Evolutionary conservation across 2,888 invertebrate species (phyloP), one percentile per base, ranked within the genome.

Genomic region (Epinotia ramella): DNA sequence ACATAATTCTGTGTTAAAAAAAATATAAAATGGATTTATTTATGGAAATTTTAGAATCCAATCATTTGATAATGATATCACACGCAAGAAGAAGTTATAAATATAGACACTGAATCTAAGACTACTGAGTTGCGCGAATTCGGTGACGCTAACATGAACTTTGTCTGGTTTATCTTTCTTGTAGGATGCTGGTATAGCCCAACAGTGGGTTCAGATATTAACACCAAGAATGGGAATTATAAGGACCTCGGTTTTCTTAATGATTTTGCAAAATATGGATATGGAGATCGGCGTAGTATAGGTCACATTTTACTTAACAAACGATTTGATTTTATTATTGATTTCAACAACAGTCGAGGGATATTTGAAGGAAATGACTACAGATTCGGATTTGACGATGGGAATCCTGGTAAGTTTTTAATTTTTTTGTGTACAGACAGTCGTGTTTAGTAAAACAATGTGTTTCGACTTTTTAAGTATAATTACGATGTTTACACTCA

Each of bases 351-450:
- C 2, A 20, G 20, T 20, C 0, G 57, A 20, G 57, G 20, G 33
- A 40, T 33, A 62, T 62, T 62, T 1, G 49, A 20, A 49, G 18
- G 53, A 33, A 24, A 33, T 16, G 18, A n/a, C 13, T 40, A 56
- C 20, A 33, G 5, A 6, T 73, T 60, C 20, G 40, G 40, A 0
- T 9, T 67, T 1, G 67, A 73, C 18, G 67, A 49, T 16, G 73
- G 73, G 44, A 73, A 73, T 56, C 73, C 73, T 24, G 73, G 73
- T 73, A n/a, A 62, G 66, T 64, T 53, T 13, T 3, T 11, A 7
- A 13, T 56, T 5, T 57, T 57, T 20, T 9, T 59, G 13, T 49
- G 12, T 18, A 24, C n/a, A n/a, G 13, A 24, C 3, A 28, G 24
- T 28, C 1, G 24, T 28, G 24, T 28, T 28, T 28, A 28, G 24